phyloP scores from a whole-genome alignment of 2,797 vertebrate species.

The Clarias platycephalus region DNA sequence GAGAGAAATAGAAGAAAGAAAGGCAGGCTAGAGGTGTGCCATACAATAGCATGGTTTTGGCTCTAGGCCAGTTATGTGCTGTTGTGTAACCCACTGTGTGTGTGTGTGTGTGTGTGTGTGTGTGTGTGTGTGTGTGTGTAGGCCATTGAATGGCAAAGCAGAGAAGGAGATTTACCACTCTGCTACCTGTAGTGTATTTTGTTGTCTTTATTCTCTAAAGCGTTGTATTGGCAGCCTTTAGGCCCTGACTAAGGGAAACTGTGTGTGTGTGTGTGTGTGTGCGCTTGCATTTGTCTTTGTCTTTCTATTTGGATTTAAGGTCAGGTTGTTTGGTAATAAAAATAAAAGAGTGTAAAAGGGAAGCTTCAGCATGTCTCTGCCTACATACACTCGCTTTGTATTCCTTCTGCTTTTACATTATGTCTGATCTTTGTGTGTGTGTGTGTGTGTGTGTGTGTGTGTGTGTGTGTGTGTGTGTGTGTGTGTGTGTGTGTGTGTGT shows the following conservation, averaged over 20 bases:
- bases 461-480: not conserved
- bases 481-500: not conserved
- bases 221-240: constrained; percentile 38
- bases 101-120: constrained; percentile 36
- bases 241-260: constrained; percentile 19
- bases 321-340: constrained; percentile 18
- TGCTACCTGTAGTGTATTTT: constrained; percentile 36
- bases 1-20: not conserved
- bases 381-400: not conserved
- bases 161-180: constrained; percentile 56
- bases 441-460: not conserved
- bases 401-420: not conserved
- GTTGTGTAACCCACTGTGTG: constrained; percentile 6
- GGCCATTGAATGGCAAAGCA: constrained; percentile 57
- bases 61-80: constrained; percentile 39
- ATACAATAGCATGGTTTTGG: constrained; percentile 33
- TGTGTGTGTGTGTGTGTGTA: constrained; percentile 47
- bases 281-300: constrained; percentile 22
- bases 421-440: not conserved
- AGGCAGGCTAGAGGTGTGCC: constrained; percentile 10
- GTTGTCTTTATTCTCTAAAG: constrained; percentile 43
- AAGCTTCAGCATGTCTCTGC: constrained; percentile 11
- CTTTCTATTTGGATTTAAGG: constrained; percentile 17
- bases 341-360: constrained; percentile 6
- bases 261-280: constrained; percentile 32